Base-by-base conservation (phyloP, 2,888 invertebrate genomes). In the Psococerastis gibbosa region DNA sequence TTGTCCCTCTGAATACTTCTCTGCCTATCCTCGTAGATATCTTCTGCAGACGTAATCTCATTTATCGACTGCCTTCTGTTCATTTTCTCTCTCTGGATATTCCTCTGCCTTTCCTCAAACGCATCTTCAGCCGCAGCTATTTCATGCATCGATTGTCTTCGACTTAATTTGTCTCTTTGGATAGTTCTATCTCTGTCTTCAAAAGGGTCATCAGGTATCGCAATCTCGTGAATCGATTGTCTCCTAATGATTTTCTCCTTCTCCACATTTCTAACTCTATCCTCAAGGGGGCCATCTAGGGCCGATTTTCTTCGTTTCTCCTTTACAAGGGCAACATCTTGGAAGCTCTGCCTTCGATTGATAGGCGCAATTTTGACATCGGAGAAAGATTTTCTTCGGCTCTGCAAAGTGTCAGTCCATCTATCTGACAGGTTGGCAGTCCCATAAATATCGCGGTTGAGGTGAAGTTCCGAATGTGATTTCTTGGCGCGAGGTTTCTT, bases 241-340 rank as follows among this genome's bases (percentile, higher is more conserved):
- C 38, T 38, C 18, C 38, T 38, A 27, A 9, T 27, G 11, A 27
- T 27, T 38, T 38, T 38, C 20, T 38, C 38, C 17, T 20, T 38
- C 22, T 18, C n/a, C 16, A 18, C 5, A 15, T 13, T 15, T 20
- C 20, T 38, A 16, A 5, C 6, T 18, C 22, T n/a, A 13, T 17
- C 20, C 11, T 38, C 38, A 18, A 18, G 15, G 16, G 6, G 35
- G 16, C 9, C 15, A 18, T 13, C 16, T 6, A 20, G 38, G 11
- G 27, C 11, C 6, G 27, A 27, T 27, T 11, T 27, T 27, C 27
- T 6, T 6, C 27, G 27, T 6, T 11, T 27, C 8, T 6, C 27
- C 11, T 27, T 11, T 11, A 27, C 6, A 11, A 27, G 27, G 17
- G 38, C 13, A 6, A 20, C n/a, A 6, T 38, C 18, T 17, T 38